A percentile compares a stretch with the other conserved stretches of the same genome.
phyloP scores from a whole-genome alignment of 1,140 invertebrate genomes.

The Aphaenogaster rudis region DNA sequence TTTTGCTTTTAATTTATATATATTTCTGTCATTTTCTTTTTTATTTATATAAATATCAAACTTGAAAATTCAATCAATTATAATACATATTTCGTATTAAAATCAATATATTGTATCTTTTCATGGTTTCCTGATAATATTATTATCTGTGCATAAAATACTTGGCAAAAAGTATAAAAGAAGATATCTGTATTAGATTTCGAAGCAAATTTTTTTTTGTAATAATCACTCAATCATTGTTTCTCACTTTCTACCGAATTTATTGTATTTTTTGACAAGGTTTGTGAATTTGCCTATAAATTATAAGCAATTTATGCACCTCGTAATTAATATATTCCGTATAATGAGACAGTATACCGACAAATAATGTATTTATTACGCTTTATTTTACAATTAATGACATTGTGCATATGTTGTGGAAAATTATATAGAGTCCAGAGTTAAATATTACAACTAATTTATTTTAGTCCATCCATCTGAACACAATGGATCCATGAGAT shows the following conservation, averaged over 20 bases:
- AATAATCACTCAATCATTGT: not conserved
- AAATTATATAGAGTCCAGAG: not conserved
- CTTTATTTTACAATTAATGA: not conserved
- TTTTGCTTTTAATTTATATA: too few species aligned
- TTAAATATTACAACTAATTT: slow-evolving; percentile 12
- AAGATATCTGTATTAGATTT: not conserved
- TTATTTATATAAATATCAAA: too few species aligned
- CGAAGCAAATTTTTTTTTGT: not conserved
- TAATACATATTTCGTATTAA: not conserved
- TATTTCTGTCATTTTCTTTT: too few species aligned
- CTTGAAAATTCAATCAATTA: not conserved
- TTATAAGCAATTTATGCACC: not conserved
- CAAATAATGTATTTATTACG: slow-evolving; percentile 5
- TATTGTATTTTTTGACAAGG: not conserved
- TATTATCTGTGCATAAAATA: not conserved
- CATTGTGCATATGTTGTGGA: not conserved
- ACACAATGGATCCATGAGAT: not conserved
- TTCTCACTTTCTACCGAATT: not conserved
- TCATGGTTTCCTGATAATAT: not conserved
- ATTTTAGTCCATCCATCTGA: not conserved
- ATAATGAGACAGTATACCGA: not conserved
- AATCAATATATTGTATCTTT: not conserved
- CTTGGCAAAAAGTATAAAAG: not conserved
- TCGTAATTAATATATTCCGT: not conserved
- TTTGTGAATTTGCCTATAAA: not conserved